Base-by-base conservation (phyloP, 2,797 vertebrate species). In the Chloroceryle inda region DNA sequence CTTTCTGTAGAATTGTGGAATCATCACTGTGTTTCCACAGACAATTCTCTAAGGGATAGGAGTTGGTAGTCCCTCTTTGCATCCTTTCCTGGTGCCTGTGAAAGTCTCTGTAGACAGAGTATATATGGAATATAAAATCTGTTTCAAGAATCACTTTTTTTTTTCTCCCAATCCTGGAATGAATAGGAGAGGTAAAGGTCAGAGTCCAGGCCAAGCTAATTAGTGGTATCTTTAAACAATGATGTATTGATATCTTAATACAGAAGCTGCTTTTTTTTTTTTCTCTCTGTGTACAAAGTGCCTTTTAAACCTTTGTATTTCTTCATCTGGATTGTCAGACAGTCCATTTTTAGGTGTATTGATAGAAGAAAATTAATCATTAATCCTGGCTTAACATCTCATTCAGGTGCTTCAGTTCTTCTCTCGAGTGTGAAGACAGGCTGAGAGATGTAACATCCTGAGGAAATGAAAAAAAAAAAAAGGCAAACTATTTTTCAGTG, bases 31-130 rank as follows among this genome's bases (percentile, higher is more conserved):
- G 35, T 63, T 83, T 74, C 44, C n/a, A 6, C 5, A 22, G 44
- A 15, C 10, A 47, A 6, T 56, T 59, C 63, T 74, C 40, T 0
- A 0, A 56, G 59, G 44, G 19, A 24, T 0, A 33, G 61, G 42
- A 59, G 23, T 14, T 44, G 27, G 18, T 42, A 64, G 53, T 85
- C 10, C 15, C 42, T 73, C 50, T 44, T 58, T 62, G 42, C 31
- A 31, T 62, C 58, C 53, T 44, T 55, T 66, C 26, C 42, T 47
- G 55, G 22, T 89, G 64, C 35, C 76, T 69, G 21, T 1, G 1
- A 24, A 85, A 38, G 35, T 58, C 44, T 50, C 40, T 55, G 33
- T 2, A 1, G 17, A 26, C 52, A 83, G 33, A 67, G 9, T 0
- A 52, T 33, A 68, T 19, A 47, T 11, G 29, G 31, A 73, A 77